Base-by-base conservation (phyloP, 1,140 invertebrate genomes). In the Tribolium castaneum region DNA sequence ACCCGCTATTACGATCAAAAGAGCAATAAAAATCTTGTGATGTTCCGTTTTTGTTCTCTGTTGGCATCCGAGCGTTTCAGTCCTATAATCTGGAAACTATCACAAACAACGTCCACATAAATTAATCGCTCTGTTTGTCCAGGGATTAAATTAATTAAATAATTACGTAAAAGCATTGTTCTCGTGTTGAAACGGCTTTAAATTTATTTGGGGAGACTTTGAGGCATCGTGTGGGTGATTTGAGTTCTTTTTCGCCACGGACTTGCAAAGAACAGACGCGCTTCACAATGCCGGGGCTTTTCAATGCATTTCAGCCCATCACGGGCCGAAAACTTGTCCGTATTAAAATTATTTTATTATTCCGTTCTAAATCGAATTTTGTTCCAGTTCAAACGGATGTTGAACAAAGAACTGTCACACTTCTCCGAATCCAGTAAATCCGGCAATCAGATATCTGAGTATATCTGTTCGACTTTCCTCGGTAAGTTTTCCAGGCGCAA, bases 361-460 rank as follows among this genome's bases (percentile, higher is more conserved):
- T 45, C 2, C 39, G 0, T 45, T 45, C 22, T 66, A 35, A 76
- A 50, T 62, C 14, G 34, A 77, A 71, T 79, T 78, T 86, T 83
- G 83, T 91, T 94, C 74, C 92, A 99, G 98, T 99, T 99, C 91
- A 99, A 99, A 89, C 93, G 98, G 87, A 99, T 99, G 97, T 92
- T 99, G 86, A 99, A 99, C 90, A 98, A 99, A 90, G 98, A 99
- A 89, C 91, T 99, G 82, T 99, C 96, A 86, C 98, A 99, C 88
- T 99, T 99, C 89, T 99, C 98, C 35, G 98, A 99, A 87, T 99
- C 97, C 66, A 98, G 96, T 87, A 99, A 98, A 90, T 99, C 98
- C 77, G 98, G 98, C 83, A 99, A 98, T 89, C 98, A 99, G 91
- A 98, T 99, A 85, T 99, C 98, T 34, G 98, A 99, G 87, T 99